A percentile compares a stretch with the other conserved stretches of the same genome.
Conservation (phyloP, 2,797 vertebrate species). For the Huso huso region DNA sequence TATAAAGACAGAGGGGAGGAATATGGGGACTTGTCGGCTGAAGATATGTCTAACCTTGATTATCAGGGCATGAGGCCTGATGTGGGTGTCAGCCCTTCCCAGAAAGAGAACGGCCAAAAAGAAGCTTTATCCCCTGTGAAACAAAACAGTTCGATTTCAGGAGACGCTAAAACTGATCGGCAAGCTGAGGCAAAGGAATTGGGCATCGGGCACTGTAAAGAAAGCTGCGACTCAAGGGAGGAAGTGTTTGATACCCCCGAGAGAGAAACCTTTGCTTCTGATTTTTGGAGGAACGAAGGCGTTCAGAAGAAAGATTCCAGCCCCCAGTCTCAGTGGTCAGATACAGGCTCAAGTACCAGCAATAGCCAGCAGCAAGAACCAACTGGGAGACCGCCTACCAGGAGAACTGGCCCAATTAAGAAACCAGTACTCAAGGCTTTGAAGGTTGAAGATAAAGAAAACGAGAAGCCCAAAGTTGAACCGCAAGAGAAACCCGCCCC, state of each 20-base stretch:
- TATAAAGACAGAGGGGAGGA: conserved; percentile 78
- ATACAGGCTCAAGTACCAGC: conserved; percentile 50
- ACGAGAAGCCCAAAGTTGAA: conserved; percentile 81
- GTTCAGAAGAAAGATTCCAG: conserved; percentile 51
- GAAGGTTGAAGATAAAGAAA: conserved; percentile 95
- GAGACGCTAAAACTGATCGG: conserved; percentile 62
- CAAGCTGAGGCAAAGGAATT: conserved; percentile 59
- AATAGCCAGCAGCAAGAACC: conserved; percentile 68
- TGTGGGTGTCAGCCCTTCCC: conserved; percentile 56
- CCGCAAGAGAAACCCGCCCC: conserved; percentile 69
- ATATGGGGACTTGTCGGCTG: conserved; percentile 49
- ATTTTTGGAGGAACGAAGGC: conserved; percentile 77
- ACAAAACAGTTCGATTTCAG: conserved; percentile 50
- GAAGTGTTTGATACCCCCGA: conserved; percentile 39
- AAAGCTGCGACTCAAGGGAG: conserved; percentile 48
- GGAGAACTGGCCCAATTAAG: conserved; percentile 91
- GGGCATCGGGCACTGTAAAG: conserved; percentile 57
- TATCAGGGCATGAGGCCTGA: conserved; percentile 63
- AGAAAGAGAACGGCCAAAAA: conserved; percentile 60
- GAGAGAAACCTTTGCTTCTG: conserved; percentile 55
- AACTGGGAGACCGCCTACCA: conserved; percentile 58
- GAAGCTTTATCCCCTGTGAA: conserved; percentile 50
- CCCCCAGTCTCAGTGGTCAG: conserved; percentile 68
- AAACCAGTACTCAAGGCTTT: conserved; percentile 94
- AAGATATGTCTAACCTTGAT: conserved; percentile 51